phyloP scores from a whole-genome alignment of 1,140 invertebrate genomes.

The Ceratina calcarata region DNA sequence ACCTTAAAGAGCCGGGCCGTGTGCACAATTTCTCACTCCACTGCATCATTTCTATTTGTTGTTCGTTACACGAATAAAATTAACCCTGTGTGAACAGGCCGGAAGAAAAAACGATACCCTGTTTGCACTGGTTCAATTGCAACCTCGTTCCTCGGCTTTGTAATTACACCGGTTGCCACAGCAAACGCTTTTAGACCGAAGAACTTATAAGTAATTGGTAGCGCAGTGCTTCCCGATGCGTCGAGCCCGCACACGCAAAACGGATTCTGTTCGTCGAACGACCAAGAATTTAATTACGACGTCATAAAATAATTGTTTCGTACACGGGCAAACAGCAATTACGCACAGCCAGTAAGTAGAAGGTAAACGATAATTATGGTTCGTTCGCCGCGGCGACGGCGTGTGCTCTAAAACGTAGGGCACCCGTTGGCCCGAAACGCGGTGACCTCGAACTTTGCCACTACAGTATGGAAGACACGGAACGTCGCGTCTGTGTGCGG shows the following conservation, averaged over 20 bases:
- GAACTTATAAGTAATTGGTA: too few relatives aligned
- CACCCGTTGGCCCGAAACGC: background rate
- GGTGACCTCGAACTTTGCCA: conserved; percentile 16
- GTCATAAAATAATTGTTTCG: conserved; percentile 23
- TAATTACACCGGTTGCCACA: background rate
- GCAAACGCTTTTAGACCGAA: background rate
- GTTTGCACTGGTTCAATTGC: too few relatives aligned
- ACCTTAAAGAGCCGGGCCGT: background rate
- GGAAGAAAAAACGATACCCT: too few relatives aligned
- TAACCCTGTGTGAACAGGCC: too few relatives aligned
- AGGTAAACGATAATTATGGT: conserved; percentile 7
- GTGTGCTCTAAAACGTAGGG: background rate
- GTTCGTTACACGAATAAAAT: too few relatives aligned
- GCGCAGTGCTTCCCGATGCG: too few relatives aligned
- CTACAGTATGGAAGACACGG: background rate
- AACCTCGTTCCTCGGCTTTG: too few relatives aligned
- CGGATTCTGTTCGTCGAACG: background rate
- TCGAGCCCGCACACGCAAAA: background rate
- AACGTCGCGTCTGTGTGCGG: background rate
- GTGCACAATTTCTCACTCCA: background rate
- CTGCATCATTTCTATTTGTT: background rate
- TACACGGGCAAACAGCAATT: background rate
- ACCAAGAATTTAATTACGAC: conserved; percentile 17
- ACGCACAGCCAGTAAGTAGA: background rate
- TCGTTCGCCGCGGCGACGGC: too few relatives aligned